These are phyloP conservation scores for Guaruba guarouba DNA, from an alignment of 2,113 vertebrate genomes.

Conservation along the genomic window DNA sequence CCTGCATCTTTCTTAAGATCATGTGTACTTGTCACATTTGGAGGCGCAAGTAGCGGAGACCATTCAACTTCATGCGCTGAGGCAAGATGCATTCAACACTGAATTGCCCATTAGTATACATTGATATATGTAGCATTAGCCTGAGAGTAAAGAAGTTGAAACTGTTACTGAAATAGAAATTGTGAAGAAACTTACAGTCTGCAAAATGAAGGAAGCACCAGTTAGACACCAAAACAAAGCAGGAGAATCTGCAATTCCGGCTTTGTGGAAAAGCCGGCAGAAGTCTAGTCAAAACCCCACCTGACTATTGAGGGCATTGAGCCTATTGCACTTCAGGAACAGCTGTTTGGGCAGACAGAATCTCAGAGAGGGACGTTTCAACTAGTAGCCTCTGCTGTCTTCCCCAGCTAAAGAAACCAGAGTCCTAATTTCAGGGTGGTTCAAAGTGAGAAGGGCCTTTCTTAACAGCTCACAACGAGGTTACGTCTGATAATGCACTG, in stretches of 20 bases:
- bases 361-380: not conserved
- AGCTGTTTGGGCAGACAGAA: not conserved
- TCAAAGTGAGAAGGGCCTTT: not conserved
- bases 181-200: not conserved
- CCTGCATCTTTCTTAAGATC: not conserved
- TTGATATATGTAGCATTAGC: not conserved
- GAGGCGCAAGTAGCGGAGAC: not conserved
- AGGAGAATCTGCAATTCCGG: not conserved
- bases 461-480: not conserved
- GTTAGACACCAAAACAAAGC: not conserved
- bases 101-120: not conserved
- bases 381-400: not conserved
- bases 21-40: not conserved
- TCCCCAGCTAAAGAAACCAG: not conserved
- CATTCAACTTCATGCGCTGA: not conserved
- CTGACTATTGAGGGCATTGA: not conserved
- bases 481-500: not conserved
- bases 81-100: not conserved
- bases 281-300: not conserved
- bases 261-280: not conserved
- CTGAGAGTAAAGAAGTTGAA: not conserved
- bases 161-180: not conserved
- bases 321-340: not conserved
- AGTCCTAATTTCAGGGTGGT: not conserved
- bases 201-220: not conserved